Percentiles rank a stretch among this genome's conserved stretches.
Evolutionary conservation across 2,797 vertebrate species (phyloP).

Genomic region (Pseudochaenichthys georgianus): DNA sequence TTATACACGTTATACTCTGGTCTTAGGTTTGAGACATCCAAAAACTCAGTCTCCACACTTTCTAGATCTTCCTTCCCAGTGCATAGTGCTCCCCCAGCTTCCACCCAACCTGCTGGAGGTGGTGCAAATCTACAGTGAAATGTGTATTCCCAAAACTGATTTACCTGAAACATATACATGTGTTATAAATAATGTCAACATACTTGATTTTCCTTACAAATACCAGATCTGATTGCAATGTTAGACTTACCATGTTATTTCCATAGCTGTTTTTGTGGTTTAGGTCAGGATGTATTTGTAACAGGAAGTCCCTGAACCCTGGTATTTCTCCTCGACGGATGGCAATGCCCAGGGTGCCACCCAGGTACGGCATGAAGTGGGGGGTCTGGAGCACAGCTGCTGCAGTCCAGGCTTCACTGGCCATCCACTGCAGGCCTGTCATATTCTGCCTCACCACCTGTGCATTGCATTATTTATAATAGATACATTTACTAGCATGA

Average conservation of each 20-base stretch:
- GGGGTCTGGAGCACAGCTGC: slow-evolving; percentile 51
- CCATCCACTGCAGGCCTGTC: slow-evolving; percentile 64
- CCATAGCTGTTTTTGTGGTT: slow-evolving; percentile 16
- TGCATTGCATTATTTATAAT: background rate
- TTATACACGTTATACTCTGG: slow-evolving; percentile 63
- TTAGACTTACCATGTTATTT: slow-evolving; percentile 53
- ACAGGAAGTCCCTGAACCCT: slow-evolving; percentile 70
- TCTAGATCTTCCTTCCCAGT: slow-evolving; percentile 58
- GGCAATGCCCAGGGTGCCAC: slow-evolving; percentile 73
- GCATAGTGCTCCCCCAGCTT: slow-evolving; percentile 43
- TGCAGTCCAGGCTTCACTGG: slow-evolving; percentile 60
- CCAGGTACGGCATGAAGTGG: slow-evolving; percentile 56
- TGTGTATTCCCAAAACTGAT: slow-evolving; percentile 63
- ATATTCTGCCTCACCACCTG: slow-evolving; percentile 67
- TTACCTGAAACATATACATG: slow-evolving; percentile 31
- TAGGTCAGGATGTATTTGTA: slow-evolving; percentile 46
- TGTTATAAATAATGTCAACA: background rate
- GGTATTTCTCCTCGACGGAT: slow-evolving; percentile 78
- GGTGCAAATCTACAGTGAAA: slow-evolving; percentile 61
- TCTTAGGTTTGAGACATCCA: slow-evolving; percentile 65
- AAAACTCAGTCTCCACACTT: slow-evolving; percentile 42
- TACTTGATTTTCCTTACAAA: background rate
- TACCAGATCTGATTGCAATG: background rate
- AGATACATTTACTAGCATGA: background rate
- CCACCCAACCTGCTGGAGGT: slow-evolving; percentile 9